Evolutionary conservation across 2,888 invertebrate genomes (phyloP), one percentile per base, ranked within the genome.

Genomic region (Chaetoderma sp.): DNA sequence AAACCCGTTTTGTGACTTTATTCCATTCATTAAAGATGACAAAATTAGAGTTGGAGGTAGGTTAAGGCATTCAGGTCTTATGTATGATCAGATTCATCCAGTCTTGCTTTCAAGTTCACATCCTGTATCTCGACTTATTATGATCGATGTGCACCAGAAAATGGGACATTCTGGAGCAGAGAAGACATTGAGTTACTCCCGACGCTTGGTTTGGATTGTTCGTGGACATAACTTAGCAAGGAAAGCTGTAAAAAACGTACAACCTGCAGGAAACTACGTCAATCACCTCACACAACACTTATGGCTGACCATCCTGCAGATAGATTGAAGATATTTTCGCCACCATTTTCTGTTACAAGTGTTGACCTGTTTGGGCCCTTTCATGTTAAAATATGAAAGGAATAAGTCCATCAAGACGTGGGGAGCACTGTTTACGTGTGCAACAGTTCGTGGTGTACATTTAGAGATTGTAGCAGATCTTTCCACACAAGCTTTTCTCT

Each of bases 381-480:
- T 28, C 6, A 23, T 27, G 47, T 57, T n/a, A 23, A 49, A 23
- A 21, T 33, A 27, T 27, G 49, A 5, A 2, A 42, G 28, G 56
- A 60, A 18, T 49, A 60, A 36, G 30, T 30, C 18, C n/a, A 36
- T 45, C 13, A 60, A 56, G n/a, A 60, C 65, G 27, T 65, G 60
- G 54, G 55, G 60, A 23, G 60, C 55, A 3, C 16, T 66, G 4
- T 66, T 63, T 45, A 63, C 63, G 16, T 66, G 63, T 32, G 52
- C 54, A 18, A 47, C 36, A 8, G 47, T 27, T 5, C 44, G 63
- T 27, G 66, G 52, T 2, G 36, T 66, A 25, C 66, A 66, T 44
- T 32, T 66, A 30, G 66, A 66, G 44, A 54, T 66, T n/a, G 63
- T 60, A 1, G 45, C 50, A 27, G 49, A 25, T n/a, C n/a, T 67